Evolutionary conservation across 2,888 invertebrate species (phyloP), one percentile per base, ranked within the genome.

Genomic region (Drosophila birchii): DNA sequence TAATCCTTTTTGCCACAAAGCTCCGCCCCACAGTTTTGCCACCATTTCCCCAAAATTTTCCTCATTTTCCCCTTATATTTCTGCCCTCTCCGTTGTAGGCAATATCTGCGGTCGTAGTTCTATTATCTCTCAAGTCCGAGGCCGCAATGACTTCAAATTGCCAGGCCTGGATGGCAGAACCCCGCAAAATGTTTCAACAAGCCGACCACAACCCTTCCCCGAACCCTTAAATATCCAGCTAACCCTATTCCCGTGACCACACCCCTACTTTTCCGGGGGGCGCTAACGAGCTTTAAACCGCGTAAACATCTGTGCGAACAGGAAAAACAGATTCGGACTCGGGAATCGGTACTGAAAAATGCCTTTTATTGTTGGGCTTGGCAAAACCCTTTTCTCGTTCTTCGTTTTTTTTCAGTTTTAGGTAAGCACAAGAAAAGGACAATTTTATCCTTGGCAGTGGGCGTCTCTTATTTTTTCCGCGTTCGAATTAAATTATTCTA

Each of bases 221-320:
- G 38, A 36, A 34, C 32, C 54, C 32, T 11, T 41, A 11, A 41
- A 39, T 11, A 9, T 3, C 7, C 29, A 38, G 29, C 34, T 32
- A 39, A 45, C 39, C 39, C 43, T 32, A 44, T 20, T 16, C 18
- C 39, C 26, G 11, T 49, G 39, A 49, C 54, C 44, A 23, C 38
- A 49, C 34, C 20, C 38, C 12, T 44, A 20, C 16, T n/a, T 39
- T 43, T 9, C 14, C 23, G 23, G 51, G 64, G 64, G 47, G 69
- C 63, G 80, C 78, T 80, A 80, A 80, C 84, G 84, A 80, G 81
- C 81, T 78, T 78, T 76, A 80, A 81, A 80, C 80, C 80, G 81
- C 78, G 78, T 63, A 76, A 78, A 80, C 80, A 81, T 83, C 81
- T 83, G 84, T 80, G 79, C 66, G 81, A 80, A 83, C 84, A 80